These are phyloP conservation scores for Drosophila bocki DNA, from an alignment of 1,140 invertebrate species.

Conservation along the genomic window DNA sequence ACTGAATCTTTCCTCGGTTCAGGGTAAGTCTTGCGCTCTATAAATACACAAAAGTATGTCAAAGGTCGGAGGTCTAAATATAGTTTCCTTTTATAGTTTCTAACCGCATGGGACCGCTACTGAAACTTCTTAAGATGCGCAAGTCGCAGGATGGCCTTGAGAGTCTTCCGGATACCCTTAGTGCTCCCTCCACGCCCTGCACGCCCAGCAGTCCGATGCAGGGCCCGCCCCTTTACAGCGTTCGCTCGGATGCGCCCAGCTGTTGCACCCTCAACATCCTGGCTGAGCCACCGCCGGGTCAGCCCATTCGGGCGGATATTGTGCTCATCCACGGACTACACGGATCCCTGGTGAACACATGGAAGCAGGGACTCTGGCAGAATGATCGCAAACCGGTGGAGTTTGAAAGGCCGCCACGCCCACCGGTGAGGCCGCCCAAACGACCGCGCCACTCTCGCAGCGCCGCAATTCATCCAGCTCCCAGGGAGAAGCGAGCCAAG, in stretches of 20 bases:
- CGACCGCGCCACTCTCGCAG: slow-evolving; percentile 76
- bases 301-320: slow-evolving; percentile 86
- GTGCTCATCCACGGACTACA: slow-evolving; percentile 88
- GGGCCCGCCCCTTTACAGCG: slow-evolving; percentile 43
- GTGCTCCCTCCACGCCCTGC: slow-evolving; percentile 38
- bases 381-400: slow-evolving; percentile 81
- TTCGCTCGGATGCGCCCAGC: slow-evolving; percentile 57
- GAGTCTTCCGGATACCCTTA: slow-evolving; percentile 69
- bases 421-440: slow-evolving; percentile 80
- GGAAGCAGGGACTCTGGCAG: slow-evolving; percentile 87
- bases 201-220: slow-evolving; percentile 48
- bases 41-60: neutral
- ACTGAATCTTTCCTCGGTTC: slow-evolving; percentile 85
- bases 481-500: slow-evolving; percentile 71
- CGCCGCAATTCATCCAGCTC: slow-evolving; percentile 64
- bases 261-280: slow-evolving; percentile 85
- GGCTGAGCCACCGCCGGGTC: slow-evolving; percentile 77
- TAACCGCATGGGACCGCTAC: slow-evolving; percentile 79
- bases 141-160: slow-evolving; percentile 77
- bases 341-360: slow-evolving; percentile 87
- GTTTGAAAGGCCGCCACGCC: slow-evolving; percentile 75
- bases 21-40: slow-evolving; percentile 69
- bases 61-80: slow-evolving; percentile 3
- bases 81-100: slow-evolving; percentile 64
- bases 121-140: slow-evolving; percentile 80